A percentile compares a stretch with the other conserved stretches of the same genome.
Conservation (phyloP, 2,797 vertebrate genomes). For the Takifugu rubripes region DNA sequence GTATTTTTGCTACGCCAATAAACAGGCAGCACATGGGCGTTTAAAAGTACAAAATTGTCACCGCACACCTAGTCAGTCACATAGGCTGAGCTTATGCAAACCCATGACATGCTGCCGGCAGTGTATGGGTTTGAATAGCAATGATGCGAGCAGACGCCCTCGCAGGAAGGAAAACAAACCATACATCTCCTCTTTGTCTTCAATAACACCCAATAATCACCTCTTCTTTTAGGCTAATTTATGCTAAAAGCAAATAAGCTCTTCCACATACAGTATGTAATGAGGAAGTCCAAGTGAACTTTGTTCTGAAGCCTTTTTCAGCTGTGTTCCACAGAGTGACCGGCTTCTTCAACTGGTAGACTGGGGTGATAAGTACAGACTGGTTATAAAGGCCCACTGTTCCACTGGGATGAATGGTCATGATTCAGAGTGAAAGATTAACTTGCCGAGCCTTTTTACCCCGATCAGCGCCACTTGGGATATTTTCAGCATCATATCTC, state of each 20-base stretch:
- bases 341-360: constrained; percentile 19
- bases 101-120: background rate
- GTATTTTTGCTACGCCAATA: constrained; percentile 9
- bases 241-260: too few species aligned
- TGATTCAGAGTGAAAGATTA: constrained; percentile 50
- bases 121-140: constrained; percentile 42
- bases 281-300: background rate
- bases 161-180: background rate
- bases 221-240: too few species aligned
- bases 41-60: constrained; percentile 12
- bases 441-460: constrained; percentile 34
- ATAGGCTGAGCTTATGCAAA: constrained; percentile 23
- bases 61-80: background rate
- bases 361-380: constrained; percentile 55
- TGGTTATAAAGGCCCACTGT: constrained; percentile 59
- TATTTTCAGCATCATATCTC: background rate
- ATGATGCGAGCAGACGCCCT: constrained; percentile 19
- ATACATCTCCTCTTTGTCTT: background rate
- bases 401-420: constrained; percentile 56
- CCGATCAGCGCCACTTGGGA: constrained; percentile 1
- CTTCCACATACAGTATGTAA: too few species aligned
- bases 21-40: constrained; percentile 14
- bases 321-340: constrained; percentile 12
- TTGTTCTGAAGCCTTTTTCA: background rate
- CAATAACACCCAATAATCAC: background rate